phyloP scores from a whole-genome alignment of 92 coral and sea anemone species.

The Zoanthus sociatus region DNA sequence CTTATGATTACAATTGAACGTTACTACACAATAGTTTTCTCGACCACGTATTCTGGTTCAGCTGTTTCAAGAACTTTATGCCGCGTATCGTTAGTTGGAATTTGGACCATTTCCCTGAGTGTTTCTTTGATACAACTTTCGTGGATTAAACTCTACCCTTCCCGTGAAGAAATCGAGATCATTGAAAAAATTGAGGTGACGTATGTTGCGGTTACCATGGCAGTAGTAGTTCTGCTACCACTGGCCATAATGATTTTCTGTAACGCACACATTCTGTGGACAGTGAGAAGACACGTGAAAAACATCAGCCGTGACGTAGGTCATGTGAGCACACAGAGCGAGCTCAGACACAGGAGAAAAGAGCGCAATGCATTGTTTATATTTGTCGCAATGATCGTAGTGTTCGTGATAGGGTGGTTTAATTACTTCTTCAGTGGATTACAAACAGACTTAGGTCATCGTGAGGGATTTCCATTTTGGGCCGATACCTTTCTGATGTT shows the following conservation, averaged over 20 bases:
- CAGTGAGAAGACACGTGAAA: slow-evolving; percentile 59
- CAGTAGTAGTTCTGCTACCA: slow-evolving; percentile 68
- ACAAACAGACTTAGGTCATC: slow-evolving; percentile 54
- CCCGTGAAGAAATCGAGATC: slow-evolving; percentile 23
- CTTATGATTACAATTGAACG: slow-evolving; percentile 76
- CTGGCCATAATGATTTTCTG: slow-evolving; percentile 72
- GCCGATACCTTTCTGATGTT: slow-evolving; percentile 53
- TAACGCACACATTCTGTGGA: slow-evolving; percentile 70
- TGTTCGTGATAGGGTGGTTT: slow-evolving; percentile 78
- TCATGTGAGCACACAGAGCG: slow-evolving; percentile 56
- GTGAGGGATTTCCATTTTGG: slow-evolving; percentile 60
- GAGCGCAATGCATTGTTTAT: slow-evolving; percentile 74
- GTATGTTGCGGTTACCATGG: slow-evolving; percentile 60
- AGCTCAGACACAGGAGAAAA: slow-evolving; percentile 60
- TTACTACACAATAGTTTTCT: slow-evolving; percentile 74
- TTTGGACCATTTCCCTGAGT: slow-evolving; percentile 69
- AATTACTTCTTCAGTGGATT: slow-evolving; percentile 73
- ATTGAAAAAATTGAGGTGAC: slow-evolving; percentile 31
- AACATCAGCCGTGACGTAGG: slow-evolving; percentile 67
- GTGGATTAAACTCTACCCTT: slow-evolving; percentile 37
- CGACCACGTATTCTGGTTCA: slow-evolving; percentile 54
- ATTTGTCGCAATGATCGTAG: slow-evolving; percentile 72
- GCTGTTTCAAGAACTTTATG: slow-evolving; percentile 29
- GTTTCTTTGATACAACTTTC: slow-evolving; percentile 68
- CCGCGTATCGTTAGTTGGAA: slow-evolving; percentile 23